A percentile compares a stretch with the other conserved stretches of the same genome.
These are phyloP conservation scores for Grallaria varia DNA, from an alignment of 2,113 vertebrate genomes.

Conservation along the genomic window DNA sequence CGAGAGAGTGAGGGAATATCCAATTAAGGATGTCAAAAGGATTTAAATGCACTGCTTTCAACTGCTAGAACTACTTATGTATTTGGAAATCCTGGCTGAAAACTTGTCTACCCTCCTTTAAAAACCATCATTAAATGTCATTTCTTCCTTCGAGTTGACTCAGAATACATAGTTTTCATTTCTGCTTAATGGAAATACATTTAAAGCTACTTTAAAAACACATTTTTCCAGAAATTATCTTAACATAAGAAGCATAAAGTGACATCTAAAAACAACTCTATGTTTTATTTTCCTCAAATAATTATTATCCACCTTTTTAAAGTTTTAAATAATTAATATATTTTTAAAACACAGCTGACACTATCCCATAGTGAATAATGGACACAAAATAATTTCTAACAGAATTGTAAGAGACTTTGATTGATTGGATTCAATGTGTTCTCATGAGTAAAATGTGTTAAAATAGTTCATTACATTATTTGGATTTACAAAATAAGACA, in stretches of 20 bases:
- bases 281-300: not conserved
- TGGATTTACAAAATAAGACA: not conserved
- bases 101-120: slow-evolving; percentile 31
- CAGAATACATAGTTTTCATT: not conserved
- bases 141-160: not conserved
- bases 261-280: not conserved
- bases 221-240: not conserved
- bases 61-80: slow-evolving; percentile 25
- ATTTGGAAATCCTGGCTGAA: not conserved
- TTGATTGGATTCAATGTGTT: not conserved
- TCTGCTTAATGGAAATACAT: not conserved
- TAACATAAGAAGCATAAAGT: not conserved
- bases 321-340: not conserved
- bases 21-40: slow-evolving; percentile 60
- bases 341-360: not conserved
- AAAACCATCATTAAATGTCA: slow-evolving; percentile 46
- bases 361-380: not conserved
- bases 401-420: not conserved
- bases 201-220: not conserved
- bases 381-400: not conserved
- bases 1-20: not conserved
- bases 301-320: not conserved
- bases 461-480: not conserved
- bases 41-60: slow-evolving; percentile 42
- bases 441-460: not conserved